These are phyloP conservation scores for Daktulosphaira vitifoliae DNA, from an alignment of 1,140 invertebrate species.

Conservation along the genomic window DNA sequence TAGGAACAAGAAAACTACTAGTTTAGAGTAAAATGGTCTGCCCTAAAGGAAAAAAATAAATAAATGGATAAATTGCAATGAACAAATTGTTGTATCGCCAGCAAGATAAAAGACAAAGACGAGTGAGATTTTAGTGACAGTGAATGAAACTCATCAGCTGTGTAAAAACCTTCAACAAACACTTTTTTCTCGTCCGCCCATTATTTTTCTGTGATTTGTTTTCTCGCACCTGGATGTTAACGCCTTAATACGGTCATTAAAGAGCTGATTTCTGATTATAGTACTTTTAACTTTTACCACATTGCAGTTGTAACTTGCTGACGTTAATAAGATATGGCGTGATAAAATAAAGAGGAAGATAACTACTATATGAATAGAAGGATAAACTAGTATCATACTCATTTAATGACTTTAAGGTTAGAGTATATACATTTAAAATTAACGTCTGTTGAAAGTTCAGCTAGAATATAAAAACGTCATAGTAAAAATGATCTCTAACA, in stretches of 20 bases:
- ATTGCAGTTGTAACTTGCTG: not conserved
- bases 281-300: not conserved
- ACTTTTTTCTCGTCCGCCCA: not conserved
- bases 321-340: not conserved
- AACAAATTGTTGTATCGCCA: not conserved
- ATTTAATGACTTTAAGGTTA: not conserved
- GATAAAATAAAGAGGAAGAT: not conserved
- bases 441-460: too few species aligned
- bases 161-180: not conserved
- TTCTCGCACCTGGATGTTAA: not conserved
- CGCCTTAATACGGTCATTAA: not conserved
- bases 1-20: too few species aligned
- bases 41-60: too few species aligned
- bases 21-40: not conserved
- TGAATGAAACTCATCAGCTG: not conserved
- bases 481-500: too few species aligned
- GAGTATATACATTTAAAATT: not conserved
- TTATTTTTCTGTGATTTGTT: not conserved
- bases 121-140: not conserved
- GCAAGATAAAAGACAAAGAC: not conserved
- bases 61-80: not conserved
- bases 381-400: not conserved
- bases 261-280: constrained; percentile 3
- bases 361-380: not conserved
- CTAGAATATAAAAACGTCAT: too few species aligned